A percentile compares a stretch with the other conserved stretches of the same genome.
phyloP scores from a whole-genome alignment of 2,797 vertebrate genomes.

The Poecilia velifera region DNA sequence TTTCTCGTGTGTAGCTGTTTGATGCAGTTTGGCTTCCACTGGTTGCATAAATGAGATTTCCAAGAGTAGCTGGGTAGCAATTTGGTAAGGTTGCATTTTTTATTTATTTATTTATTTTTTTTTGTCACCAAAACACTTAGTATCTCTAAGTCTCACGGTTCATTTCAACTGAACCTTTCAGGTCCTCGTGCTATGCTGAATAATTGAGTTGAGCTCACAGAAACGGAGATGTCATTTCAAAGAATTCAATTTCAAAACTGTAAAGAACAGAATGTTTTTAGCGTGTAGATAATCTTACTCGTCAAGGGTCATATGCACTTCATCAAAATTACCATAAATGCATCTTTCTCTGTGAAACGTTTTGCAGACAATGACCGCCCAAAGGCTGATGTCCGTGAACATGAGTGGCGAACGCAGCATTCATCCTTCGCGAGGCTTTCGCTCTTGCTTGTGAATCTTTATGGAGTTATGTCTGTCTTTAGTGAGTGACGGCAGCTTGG shows the following conservation, averaged over 20 bases:
- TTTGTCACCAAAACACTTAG: not conserved
- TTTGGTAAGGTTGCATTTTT: not conserved
- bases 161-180: not conserved
- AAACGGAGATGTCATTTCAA: not conserved
- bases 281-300: no score
- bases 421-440: not conserved
- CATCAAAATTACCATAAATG: conserved; percentile 3
- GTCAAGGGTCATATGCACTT: not conserved
- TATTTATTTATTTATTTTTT: not conserved
- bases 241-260: not conserved
- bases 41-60: conserved; percentile 1
- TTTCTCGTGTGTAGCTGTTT: not conserved
- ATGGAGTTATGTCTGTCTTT: not conserved
- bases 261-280: not conserved
- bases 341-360: not conserved
- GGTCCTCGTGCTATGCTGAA: no score
- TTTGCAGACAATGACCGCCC: not conserved
- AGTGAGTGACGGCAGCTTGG: not conserved
- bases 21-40: not conserved
- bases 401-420: not conserved
- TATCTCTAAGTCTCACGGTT: not conserved
- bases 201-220: not conserved
- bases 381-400: not conserved
- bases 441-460: not conserved
- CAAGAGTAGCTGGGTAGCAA: not conserved